Evolutionary conservation across 2,113 vertebrate genomes (phyloP), one percentile per base, ranked within the genome.

Genomic region (Sylvietta virens): DNA sequence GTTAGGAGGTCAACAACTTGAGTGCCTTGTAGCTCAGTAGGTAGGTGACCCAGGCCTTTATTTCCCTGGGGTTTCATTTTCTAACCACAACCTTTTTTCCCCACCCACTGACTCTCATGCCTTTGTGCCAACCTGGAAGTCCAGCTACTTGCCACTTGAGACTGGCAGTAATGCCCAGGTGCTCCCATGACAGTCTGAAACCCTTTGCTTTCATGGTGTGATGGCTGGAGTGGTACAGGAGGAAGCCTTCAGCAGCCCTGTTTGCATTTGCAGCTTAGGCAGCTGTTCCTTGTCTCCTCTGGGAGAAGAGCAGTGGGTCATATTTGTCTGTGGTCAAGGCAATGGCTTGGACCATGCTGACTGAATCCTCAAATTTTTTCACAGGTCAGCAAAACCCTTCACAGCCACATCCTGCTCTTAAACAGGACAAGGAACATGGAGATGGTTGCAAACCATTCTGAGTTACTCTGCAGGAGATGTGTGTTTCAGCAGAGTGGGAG

Each of bases 161-260:
- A 23, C 54, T 64, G 69, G 35, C 73, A 45, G 54, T 4, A 35
- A 62, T 42, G 33, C 27, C 58, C 4, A 2, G 6, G 3, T 14
- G 7, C 39, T 69, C 44, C 39, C 42, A 8, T 1, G 2, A 13
- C 37, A 14, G n/a, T 26, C 40, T 5, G 11, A 57, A 88, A 8
- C 18, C 47, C 14, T 30, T 30, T 60, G 1, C 5, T 70, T 78
- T 50, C 3, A 1, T 51, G 10, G 23, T 3, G 9, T 0, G 0
- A 31, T 0, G 0, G 4, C 60, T 11, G 21, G 31, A 39, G 44
- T 0, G 3, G 24, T 16, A 50, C 47, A 24, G 71, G n/a, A 62
- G 56, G 56, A 82, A 71, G 19, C 21, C 87, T 82, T 58, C 28
- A 24, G 31, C 66, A 53, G 31, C 48, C 7, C 14, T 6, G 3